Base-by-base conservation (phyloP, 2,797 vertebrate genomes). In the Pyrrhura leucotis region DNA sequence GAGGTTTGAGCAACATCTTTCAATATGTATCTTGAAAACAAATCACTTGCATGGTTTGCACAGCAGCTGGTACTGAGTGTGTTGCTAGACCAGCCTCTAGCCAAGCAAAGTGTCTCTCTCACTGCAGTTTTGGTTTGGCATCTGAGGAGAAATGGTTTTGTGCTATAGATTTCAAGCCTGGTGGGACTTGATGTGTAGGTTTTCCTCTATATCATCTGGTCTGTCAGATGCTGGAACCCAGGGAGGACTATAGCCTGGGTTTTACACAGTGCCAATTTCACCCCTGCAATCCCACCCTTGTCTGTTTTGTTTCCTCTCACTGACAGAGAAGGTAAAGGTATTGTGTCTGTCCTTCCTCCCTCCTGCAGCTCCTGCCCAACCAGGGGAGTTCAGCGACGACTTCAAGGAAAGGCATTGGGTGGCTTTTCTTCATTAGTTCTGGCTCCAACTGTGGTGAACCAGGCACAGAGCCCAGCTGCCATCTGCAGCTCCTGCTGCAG, bases 101-200 rank as follows among this genome's bases (percentile, higher is more conserved):
- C 19, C 42, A 78, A 78, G n/a, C 15, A 29, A 53, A 45, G 50
- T 68, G 42, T 62, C 18, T 85, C 19, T 85, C 45, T 39, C 21
- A 67, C 29, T 1, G 2, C 47, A 47, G 9, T 42, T 87, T 72
- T 68, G 31, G 44, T 81, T 67, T 80, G 67, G 50, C 33, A 40
- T 79, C 76, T 51, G 26, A 83, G 31, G 44, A 87, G 62, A 44
- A 95, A 88, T 31, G 10, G 12, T 12, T 90, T 79, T 59, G 31
- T 54, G 23, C 69, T 63, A 8, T 12, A 15, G 33, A 10, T 88
- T 73, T 84, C 51, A 84, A 84, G 56, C 2, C 6, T 88, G 59
- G 8, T 53, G 86, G 45, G 51, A 58, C 37, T 84, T 66, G 26
- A 45, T 12, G 6, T 51, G 12, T 65, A 84, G 77, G 0, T 35